Evolutionary conservation across 2,888 invertebrate genomes (phyloP).

Genomic region (Exocentrus adspersus): DNA sequence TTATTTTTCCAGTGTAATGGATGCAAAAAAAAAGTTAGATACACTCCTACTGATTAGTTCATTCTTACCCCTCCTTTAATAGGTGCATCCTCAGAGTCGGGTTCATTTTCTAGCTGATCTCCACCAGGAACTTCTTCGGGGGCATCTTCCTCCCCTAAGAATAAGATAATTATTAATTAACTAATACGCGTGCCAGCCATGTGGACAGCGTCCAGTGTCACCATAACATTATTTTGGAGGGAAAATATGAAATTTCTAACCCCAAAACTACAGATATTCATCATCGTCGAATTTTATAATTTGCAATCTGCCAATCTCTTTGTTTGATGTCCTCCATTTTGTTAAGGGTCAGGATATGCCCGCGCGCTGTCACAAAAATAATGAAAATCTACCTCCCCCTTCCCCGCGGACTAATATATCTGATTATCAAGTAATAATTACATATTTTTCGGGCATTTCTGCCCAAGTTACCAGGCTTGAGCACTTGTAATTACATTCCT

Average conservation of each 20-base stretch:
- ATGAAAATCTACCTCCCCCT: slow-evolving; percentile 63
- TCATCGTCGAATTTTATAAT: slow-evolving; percentile 54
- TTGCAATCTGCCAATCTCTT: slow-evolving; percentile 75
- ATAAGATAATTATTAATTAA: slow-evolving; percentile 18
- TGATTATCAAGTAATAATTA: slow-evolving; percentile 59
- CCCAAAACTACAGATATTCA: slow-evolving; percentile 48
- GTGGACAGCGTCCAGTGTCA: slow-evolving; percentile 60
- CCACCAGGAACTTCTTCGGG: slow-evolving; percentile 74
- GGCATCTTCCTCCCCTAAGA: slow-evolving; percentile 73
- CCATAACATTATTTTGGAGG: slow-evolving; percentile 53
- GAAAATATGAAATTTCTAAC: slow-evolving; percentile 61
- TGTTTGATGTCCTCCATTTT: slow-evolving; percentile 83
- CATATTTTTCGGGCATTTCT: slow-evolving; percentile 42
- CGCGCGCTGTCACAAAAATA: slow-evolving; percentile 69
- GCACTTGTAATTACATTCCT: neutral
- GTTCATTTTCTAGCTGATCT: slow-evolving; percentile 74
- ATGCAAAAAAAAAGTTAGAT: too few species aligned
- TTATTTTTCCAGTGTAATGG: too few species aligned
- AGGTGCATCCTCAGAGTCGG: slow-evolving; percentile 77
- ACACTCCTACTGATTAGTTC: slow-evolving; percentile 2
- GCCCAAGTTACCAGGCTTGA: neutral
- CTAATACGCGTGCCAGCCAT: slow-evolving; percentile 47
- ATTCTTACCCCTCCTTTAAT: slow-evolving; percentile 67
- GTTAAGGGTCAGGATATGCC: slow-evolving; percentile 79
- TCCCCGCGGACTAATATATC: slow-evolving; percentile 54